Conservation (phyloP, 2,888 invertebrate species). For the Perizoma affinitatum region DNA sequence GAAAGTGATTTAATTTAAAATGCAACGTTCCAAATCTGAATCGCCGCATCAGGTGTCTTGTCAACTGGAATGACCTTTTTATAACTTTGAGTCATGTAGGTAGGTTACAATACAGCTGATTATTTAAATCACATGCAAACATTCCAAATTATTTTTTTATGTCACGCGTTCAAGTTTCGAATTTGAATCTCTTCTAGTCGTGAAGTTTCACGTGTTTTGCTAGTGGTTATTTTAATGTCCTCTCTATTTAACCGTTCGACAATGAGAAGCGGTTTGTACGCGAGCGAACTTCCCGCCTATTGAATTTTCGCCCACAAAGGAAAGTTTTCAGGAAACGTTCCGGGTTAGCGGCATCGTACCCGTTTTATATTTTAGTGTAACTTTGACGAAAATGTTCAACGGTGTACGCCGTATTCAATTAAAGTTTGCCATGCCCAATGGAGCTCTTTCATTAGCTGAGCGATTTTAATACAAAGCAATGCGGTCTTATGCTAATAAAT, state of each 20-base stretch:
- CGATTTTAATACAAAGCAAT: slow-evolving; percentile 27
- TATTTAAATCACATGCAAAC: slow-evolving; percentile 15
- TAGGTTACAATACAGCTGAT: slow-evolving; percentile 1
- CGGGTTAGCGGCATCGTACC: slow-evolving; percentile 64
- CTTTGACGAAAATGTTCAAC: slow-evolving; percentile 66
- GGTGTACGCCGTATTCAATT: slow-evolving; percentile 58
- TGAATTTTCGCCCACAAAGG: slow-evolving; percentile 77
- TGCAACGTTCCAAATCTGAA: slow-evolving; percentile 2
- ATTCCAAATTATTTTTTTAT: slow-evolving; percentile 19
- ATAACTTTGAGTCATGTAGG: no score
- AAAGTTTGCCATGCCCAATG: slow-evolving; percentile 50
- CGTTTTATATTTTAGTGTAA: slow-evolving; percentile 69
- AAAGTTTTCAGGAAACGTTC: slow-evolving; percentile 77
- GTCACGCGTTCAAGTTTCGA: slow-evolving; percentile 30
- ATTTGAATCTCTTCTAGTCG: slow-evolving; percentile 34
- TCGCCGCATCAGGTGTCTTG: background rate
- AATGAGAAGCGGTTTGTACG: slow-evolving; percentile 57
- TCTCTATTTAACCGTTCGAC: slow-evolving; percentile 56
- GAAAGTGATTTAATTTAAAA: slow-evolving; percentile 1
- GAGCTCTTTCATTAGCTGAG: slow-evolving; percentile 31
- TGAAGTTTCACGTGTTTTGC: slow-evolving; percentile 38
- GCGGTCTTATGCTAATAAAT: slow-evolving; percentile 29
- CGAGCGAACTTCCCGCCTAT: slow-evolving; percentile 70
- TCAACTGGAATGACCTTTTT: slow-evolving; percentile 8
- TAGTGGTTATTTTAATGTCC: slow-evolving; percentile 51